Base-by-base conservation (phyloP, 23 tunicate genomes). In the Trididemnum miniatum region DNA sequence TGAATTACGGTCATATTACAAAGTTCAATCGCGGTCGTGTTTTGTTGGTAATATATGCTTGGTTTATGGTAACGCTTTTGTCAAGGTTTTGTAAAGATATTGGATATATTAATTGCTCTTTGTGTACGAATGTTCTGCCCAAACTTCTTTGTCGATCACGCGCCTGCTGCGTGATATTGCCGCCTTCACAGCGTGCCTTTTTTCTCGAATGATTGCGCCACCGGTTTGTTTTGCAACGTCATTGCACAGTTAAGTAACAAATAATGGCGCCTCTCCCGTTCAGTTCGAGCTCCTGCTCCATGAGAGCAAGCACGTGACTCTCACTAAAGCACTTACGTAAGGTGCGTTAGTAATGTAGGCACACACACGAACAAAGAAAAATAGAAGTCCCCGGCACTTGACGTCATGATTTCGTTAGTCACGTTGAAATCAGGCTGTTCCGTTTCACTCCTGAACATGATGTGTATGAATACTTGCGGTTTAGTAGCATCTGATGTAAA, bases 161-260 rank as follows among this genome's bases (percentile, higher is more conserved):
- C 26, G 26, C 29, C 67, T 3, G 5, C 5, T 26, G 67, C 67
- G 26, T 62, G 67, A 62, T 62, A 62, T 62, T 22, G 4, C 29
- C n/a, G 29, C 54, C 54, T 20, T 22, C 26, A 62, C 26, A 38
- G 75, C 75, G 38, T 67, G 37, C 9, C 38, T 12, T 67, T 31
- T 67, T 5, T 62, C 29, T 15, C 67, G 3, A n/a, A 22, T n/a
- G 12, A 67, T 67, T 67, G 75, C 75, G 75, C 75, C 75, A 67
- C 75, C 75, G 75, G 75, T 67, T 67, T 67, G 75, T 67, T 67
- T 67, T 67, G 75, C 75, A 31, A 33, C 75, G 75, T 67, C 75
- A 67, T 67, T 2, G 57, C 57, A 22, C 67, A 62, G 15, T 24
- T 62, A 22, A 24, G n/a, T 4, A 22, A 24, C 5, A 62, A n/a